phyloP scores from a whole-genome alignment of 2,797 vertebrate species.

The Pseudomugil tenellus region DNA sequence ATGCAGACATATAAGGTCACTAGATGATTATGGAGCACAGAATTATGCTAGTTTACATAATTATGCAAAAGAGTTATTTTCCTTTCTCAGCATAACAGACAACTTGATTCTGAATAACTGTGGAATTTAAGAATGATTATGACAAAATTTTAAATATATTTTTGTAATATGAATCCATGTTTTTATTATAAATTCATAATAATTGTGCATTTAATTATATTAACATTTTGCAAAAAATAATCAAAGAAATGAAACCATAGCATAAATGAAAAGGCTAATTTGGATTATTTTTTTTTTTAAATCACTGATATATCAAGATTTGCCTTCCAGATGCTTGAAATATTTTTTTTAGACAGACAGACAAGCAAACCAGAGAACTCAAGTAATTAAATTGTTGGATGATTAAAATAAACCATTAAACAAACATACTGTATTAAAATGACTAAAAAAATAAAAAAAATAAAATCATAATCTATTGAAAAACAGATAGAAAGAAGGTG shows the following conservation, averaged over 20 bases:
- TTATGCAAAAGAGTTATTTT: slow-evolving; percentile 75
- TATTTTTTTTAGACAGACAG: too few relatives aligned
- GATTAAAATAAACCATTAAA: too few relatives aligned
- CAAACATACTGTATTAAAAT: too few relatives aligned
- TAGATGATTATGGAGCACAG: slow-evolving; percentile 40
- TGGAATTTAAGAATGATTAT: slow-evolving; percentile 77
- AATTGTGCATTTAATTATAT: slow-evolving; percentile 79
- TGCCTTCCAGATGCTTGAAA: too few relatives aligned
- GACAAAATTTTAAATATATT: slow-evolving; percentile 78
- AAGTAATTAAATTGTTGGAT: too few relatives aligned
- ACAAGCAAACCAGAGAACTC: too few relatives aligned
- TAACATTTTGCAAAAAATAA: slow-evolving; percentile 54
- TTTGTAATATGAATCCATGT: slow-evolving; percentile 52
- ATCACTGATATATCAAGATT: background rate
- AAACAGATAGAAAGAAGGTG: background rate
- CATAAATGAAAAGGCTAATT: too few relatives aligned
- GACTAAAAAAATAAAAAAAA: too few relatives aligned
- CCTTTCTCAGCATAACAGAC: slow-evolving; percentile 55
- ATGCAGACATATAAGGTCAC: slow-evolving; percentile 74
- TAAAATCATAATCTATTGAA: too few relatives aligned
- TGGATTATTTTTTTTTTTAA: background rate
- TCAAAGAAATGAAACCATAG: background rate
- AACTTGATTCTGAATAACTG: slow-evolving; percentile 64
- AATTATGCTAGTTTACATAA: slow-evolving; percentile 78
- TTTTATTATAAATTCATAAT: slow-evolving; percentile 63